phyloP scores from a whole-genome alignment of 1,140 invertebrate genomes.

The Achroia grisella region DNA sequence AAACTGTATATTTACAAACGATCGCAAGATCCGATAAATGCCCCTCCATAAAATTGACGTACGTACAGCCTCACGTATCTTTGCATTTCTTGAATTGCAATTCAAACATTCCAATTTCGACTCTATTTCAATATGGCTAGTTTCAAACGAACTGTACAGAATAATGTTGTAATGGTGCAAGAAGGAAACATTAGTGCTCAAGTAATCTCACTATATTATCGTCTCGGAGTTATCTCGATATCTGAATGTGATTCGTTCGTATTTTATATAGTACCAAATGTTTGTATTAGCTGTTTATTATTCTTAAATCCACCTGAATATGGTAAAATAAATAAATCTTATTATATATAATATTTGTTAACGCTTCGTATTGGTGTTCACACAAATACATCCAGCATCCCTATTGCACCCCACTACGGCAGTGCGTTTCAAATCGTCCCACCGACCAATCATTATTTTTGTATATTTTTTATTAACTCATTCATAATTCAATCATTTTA shows the following conservation, averaged over 20 bases:
- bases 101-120: background rate
- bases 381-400: too few species aligned
- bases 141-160: background rate
- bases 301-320: too few species aligned
- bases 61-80: slow-evolving; percentile 9
- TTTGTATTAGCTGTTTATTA: background rate
- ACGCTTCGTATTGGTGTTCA: too few species aligned
- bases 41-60: slow-evolving; percentile 14
- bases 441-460: too few species aligned
- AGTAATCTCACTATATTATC: slow-evolving; percentile 11
- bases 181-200: slow-evolving; percentile 7
- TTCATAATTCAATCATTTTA: too few species aligned
- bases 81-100: background rate
- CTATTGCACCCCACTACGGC: too few species aligned
- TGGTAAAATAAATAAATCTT: too few species aligned
- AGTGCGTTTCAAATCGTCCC: too few species aligned
- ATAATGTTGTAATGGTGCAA: background rate
- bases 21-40: slow-evolving; percentile 11
- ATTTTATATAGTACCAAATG: background rate
- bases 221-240: background rate
- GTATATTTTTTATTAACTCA: too few species aligned
- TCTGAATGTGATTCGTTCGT: background rate
- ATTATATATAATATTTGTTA: too few species aligned
- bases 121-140: background rate
- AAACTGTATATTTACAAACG: slow-evolving; percentile 4